phyloP scores from a whole-genome alignment of 2,888 invertebrate species.

The Scaptomyza tumidula region DNA sequence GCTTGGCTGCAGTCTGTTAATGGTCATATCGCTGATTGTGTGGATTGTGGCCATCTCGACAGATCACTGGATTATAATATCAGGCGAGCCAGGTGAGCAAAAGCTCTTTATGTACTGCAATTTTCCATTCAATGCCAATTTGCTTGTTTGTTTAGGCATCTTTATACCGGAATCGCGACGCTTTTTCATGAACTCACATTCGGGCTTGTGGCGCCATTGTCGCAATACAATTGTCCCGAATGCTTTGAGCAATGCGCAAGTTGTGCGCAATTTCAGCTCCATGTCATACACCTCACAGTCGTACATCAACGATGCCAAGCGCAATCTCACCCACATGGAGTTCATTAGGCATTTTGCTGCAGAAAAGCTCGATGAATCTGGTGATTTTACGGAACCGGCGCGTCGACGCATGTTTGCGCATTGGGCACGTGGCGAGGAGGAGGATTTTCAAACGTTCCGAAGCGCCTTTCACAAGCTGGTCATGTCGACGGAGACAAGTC shows the following conservation, averaged over 20 bases:
- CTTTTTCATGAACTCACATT: conserved; percentile 88
- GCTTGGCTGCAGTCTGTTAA: conserved; percentile 88
- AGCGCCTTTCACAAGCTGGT: conserved; percentile 77
- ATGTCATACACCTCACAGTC: conserved; percentile 78
- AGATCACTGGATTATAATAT: conserved; percentile 89
- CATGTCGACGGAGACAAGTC: conserved; percentile 67
- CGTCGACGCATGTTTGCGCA: conserved; percentile 82
- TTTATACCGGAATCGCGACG: conserved; percentile 86
- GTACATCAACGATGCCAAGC: conserved; percentile 75
- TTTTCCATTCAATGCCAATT: not conserved
- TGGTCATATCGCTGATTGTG: conserved; percentile 88
- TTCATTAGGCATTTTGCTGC: conserved; percentile 76
- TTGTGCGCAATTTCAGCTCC: conserved; percentile 86
- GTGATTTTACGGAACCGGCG: conserved; percentile 76
- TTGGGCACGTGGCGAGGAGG: conserved; percentile 82
- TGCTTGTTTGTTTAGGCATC: conserved; percentile 85
- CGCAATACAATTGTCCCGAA: conserved; percentile 82
- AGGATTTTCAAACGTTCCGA: conserved; percentile 78
- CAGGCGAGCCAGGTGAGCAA: conserved; percentile 80
- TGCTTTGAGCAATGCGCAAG: conserved; percentile 85
- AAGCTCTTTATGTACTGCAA: not conserved
- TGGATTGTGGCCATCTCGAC: conserved; percentile 91
- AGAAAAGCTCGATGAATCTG: conserved; percentile 55
- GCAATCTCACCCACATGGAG: conserved; percentile 72
- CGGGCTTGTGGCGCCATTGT: conserved; percentile 88